phyloP scores from a whole-genome alignment of 2,113 vertebrate species.

The Chiloscyllium plagiosum region DNA sequence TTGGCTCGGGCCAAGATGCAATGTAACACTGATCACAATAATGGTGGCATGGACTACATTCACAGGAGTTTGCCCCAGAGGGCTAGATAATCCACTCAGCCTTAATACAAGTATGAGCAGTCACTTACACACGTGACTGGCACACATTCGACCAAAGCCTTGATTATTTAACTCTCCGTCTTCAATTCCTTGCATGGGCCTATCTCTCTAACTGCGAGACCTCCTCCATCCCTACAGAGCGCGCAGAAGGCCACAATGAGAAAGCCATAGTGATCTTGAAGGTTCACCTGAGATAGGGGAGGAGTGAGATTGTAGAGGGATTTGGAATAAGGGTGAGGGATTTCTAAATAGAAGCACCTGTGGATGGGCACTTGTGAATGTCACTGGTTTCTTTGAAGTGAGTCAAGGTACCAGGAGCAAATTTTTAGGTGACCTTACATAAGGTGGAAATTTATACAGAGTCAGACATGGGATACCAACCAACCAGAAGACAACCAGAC shows the following conservation, averaged over 20 bases:
- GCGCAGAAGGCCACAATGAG: background rate
- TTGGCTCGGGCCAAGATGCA: background rate
- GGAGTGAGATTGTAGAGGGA: background rate
- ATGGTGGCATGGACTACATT: background rate
- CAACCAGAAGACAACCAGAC: background rate
- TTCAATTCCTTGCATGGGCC: background rate
- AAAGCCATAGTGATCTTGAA: background rate
- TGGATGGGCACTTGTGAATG: background rate
- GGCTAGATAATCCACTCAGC: background rate
- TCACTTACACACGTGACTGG: background rate
- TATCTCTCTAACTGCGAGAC: background rate
- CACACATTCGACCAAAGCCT: background rate
- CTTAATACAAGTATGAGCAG: background rate
- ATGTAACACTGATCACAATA: background rate
- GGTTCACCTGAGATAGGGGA: background rate
- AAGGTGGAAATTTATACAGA: too few relatives aligned
- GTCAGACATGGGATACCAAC: background rate
- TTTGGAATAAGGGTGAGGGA: background rate
- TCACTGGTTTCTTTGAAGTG: too few relatives aligned
- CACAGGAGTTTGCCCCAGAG: background rate
- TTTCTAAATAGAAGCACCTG: background rate
- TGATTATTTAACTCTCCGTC: background rate
- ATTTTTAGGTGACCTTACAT: background rate
- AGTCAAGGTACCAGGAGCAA: background rate
- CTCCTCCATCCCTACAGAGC: background rate